phyloP scores from a whole-genome alignment of 35 echinoderm and acorn worm species.

The Chiridota heheva region DNA sequence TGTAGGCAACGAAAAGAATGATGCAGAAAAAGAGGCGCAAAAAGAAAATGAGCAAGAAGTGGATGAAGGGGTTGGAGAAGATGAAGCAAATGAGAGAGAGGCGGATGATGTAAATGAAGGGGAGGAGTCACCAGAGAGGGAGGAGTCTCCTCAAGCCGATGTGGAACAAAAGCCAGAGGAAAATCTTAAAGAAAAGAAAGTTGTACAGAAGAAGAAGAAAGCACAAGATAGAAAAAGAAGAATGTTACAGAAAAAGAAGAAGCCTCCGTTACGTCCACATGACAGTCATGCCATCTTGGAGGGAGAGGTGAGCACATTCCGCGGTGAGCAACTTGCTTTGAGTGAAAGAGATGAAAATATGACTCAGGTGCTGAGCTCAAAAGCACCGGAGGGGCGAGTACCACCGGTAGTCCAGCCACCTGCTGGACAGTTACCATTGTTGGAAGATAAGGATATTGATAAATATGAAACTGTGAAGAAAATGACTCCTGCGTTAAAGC shows the following conservation, averaged over 20 bases:
- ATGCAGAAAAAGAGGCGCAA: conserved; percentile 81
- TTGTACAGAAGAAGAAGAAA: conserved; percentile 55
- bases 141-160: conserved; percentile 32
- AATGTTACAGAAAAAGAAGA: conserved; percentile 70
- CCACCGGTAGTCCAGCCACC: not conserved
- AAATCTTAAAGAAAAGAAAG: conserved; percentile 49
- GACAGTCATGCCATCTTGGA: conserved; percentile 98
- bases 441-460: conserved; percentile 54
- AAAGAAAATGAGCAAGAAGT: conserved; percentile 75
- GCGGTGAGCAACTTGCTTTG: conserved; percentile 61
- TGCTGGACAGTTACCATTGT: too few species aligned
- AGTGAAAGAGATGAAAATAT: conserved; percentile 74
- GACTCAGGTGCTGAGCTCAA: conserved; percentile 32
- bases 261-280: conserved; percentile 61
- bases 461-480: conserved; percentile 33
- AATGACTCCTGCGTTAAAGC: conserved; percentile 48
- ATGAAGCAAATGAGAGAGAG: conserved; percentile 54
- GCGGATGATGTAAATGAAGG: too few species aligned
- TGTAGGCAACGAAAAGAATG: conserved; percentile 74
- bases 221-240: conserved; percentile 64
- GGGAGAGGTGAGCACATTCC: conserved; percentile 95
- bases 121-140: conserved; percentile 39
- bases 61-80: conserved; percentile 63
- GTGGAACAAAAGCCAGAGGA: conserved; percentile 41
- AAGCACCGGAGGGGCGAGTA: not conserved